A percentile compares a stretch with the other conserved stretches of the same genome.
Evolutionary conservation across 2,888 invertebrate species (phyloP).

Genomic region (Eugnorisma glareosa): DNA sequence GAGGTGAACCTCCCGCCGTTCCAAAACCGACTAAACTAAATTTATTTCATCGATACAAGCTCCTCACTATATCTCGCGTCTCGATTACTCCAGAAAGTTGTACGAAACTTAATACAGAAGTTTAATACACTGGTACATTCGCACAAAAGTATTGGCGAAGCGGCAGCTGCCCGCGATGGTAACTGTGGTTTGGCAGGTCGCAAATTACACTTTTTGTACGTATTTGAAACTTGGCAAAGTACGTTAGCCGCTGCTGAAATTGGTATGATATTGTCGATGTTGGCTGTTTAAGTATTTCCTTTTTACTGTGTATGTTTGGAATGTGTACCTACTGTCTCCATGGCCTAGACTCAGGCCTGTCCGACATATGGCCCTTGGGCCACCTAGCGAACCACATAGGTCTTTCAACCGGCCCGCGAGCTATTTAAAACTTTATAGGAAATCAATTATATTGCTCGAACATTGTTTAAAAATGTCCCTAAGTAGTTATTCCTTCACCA

Average conservation of each 20-base stretch:
- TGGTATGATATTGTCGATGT: conserved; percentile 53
- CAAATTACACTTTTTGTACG: conserved; percentile 65
- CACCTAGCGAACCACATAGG: too few relatives aligned
- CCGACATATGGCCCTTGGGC: too few relatives aligned
- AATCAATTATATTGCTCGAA: too few relatives aligned
- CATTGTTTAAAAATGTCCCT: too few relatives aligned
- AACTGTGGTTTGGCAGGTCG: conserved; percentile 65
- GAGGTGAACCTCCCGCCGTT: background rate
- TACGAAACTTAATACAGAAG: conserved; percentile 58
- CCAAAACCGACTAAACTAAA: background rate
- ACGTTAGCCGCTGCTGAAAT: conserved; percentile 44
- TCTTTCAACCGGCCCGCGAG: too few relatives aligned
- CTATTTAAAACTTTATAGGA: too few relatives aligned
- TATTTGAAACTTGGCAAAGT: conserved; percentile 63
- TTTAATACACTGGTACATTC: conserved; percentile 59
- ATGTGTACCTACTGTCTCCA: background rate
- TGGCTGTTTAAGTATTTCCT: conserved; percentile 32
- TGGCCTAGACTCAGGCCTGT: background rate
- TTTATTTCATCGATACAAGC: conserved; percentile 18
- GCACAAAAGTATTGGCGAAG: conserved; percentile 63
- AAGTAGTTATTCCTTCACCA: too few relatives aligned
- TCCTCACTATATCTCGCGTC: conserved; percentile 24
- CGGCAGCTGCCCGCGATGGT: conserved; percentile 61
- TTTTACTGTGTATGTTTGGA: background rate
- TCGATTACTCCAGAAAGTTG: conserved; percentile 58